A percentile compares a stretch with the other conserved stretches of the same genome.
phyloP scores from a whole-genome alignment of 2,888 invertebrate genomes.

The Therioaphis trifolii region DNA sequence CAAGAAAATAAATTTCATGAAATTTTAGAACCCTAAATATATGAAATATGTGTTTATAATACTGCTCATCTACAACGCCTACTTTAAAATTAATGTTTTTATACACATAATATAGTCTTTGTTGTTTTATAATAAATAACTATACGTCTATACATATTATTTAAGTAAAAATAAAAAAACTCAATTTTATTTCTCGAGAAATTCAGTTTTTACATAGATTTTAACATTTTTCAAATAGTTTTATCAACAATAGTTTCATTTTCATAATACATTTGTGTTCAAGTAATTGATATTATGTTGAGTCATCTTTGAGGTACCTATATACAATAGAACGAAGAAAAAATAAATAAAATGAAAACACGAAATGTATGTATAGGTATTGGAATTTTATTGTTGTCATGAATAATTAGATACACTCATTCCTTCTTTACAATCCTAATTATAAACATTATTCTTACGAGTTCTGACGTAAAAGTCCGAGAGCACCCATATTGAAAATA shows the following conservation, averaged over 20 bases:
- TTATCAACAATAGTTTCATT: not conserved
- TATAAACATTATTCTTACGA: constrained; percentile 32
- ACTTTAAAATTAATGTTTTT: too few relatives aligned
- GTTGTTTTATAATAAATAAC: too few relatives aligned
- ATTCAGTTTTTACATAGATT: too few relatives aligned
- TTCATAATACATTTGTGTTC: not conserved
- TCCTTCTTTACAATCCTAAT: constrained; percentile 5
- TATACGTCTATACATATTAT: too few relatives aligned
- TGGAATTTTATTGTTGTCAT: constrained; percentile 20
- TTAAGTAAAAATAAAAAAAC: too few relatives aligned
- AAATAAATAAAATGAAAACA: constrained; percentile 35
- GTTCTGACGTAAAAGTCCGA: not conserved
- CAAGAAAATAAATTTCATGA: too few relatives aligned
- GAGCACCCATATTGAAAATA: constrained; percentile 1
- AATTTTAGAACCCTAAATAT: too few relatives aligned
- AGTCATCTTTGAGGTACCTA: constrained; percentile 19
- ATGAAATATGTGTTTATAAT: too few relatives aligned
- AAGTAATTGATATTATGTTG: not conserved
- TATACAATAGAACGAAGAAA: not conserved
- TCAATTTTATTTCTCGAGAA: too few relatives aligned
- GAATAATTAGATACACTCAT: constrained; percentile 24
- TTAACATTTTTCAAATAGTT: too few relatives aligned
- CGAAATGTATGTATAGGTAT: not conserved
- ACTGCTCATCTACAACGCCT: too few relatives aligned
- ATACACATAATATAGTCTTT: too few relatives aligned